Evolutionary conservation across 37 sponge, comb jelly and placozoan species (phyloP).

Genomic region (Crambe crambe): DNA sequence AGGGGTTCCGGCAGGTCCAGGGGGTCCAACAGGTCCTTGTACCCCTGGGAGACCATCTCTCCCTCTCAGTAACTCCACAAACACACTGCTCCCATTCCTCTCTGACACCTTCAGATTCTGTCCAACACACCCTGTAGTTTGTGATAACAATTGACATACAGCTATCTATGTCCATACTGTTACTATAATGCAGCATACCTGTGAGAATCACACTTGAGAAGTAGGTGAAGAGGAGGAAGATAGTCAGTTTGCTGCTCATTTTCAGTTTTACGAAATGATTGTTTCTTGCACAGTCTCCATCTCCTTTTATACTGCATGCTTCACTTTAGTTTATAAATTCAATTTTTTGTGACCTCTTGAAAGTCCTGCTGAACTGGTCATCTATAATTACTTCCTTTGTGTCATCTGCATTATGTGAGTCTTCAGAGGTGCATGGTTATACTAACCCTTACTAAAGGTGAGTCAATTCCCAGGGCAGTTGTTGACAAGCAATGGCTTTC

Average conservation of each 20-base stretch:
- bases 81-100: not conserved
- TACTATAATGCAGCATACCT: no score
- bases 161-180: not conserved
- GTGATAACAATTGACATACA: not conserved
- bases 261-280: no score
- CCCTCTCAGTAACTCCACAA: not conserved
- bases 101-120: not conserved
- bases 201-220: not conserved
- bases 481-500: no score
- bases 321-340: no score
- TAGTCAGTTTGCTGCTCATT: not conserved
- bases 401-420: no score
- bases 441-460: not conserved
- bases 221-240: not conserved
- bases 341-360: no score
- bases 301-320: no score
- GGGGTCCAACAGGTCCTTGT: not conserved
- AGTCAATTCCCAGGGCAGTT: no score
- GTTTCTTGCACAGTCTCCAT: no score
- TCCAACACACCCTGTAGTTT: not conserved
- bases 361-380: no score
- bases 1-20: not conserved
- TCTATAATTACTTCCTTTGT: no score
- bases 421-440: no score
- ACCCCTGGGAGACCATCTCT: slow-evolving; percentile 22